Conservation (phyloP, 1,140 invertebrate species). For the Drosophila repleta region DNA sequence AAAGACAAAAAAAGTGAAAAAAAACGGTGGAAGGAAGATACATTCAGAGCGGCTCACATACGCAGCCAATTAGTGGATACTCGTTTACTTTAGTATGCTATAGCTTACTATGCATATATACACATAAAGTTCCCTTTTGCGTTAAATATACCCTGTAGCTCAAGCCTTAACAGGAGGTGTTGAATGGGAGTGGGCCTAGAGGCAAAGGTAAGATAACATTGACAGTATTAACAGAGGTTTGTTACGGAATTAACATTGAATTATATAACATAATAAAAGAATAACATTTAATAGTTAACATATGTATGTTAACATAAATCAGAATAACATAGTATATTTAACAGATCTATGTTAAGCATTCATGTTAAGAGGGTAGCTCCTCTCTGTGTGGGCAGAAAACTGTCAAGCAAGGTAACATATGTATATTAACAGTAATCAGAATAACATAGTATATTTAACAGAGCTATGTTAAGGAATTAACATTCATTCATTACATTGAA, state of each 20-base stretch:
- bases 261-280: too few species aligned
- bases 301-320: too few species aligned
- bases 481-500: too few species aligned
- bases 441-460: too few species aligned
- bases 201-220: too few species aligned
- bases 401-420: too few species aligned
- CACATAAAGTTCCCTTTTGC: slow-evolving; percentile 9
- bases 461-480: neutral
- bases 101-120: slow-evolving; percentile 5
- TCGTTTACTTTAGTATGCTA: slow-evolving; percentile 10
- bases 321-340: neutral
- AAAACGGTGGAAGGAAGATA: slow-evolving; percentile 24
- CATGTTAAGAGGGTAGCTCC: too few species aligned
- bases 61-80: slow-evolving; percentile 34
- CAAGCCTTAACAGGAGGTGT: neutral
- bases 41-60: slow-evolving; percentile 26
- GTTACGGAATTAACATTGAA: too few species aligned
- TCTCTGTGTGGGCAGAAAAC: too few species aligned
- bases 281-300: too few species aligned
- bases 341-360: neutral
- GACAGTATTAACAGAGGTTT: too few species aligned
- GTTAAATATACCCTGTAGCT: slow-evolving; percentile 11
- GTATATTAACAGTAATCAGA: too few species aligned
- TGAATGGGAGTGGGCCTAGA: neutral
- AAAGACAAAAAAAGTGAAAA: neutral